phyloP scores from a whole-genome alignment of 2,113 vertebrate species.

The Colossoma macropomum region DNA sequence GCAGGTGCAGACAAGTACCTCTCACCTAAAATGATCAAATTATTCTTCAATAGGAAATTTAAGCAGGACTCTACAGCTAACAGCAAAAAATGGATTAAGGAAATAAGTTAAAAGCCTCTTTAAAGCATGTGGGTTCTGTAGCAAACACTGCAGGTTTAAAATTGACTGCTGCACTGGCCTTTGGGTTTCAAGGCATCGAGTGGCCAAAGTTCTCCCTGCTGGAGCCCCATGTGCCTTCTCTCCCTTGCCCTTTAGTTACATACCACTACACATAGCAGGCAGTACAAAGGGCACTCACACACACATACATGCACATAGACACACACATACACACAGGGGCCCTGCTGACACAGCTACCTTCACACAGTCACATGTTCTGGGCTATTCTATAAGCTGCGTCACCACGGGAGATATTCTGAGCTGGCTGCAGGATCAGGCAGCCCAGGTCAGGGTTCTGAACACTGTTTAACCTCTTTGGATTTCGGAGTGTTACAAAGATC shows the following conservation, averaged over 20 bases:
- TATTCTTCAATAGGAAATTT: too few species aligned
- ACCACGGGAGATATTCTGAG: constrained; percentile 52
- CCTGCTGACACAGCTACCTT: constrained; percentile 57
- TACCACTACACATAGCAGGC: constrained; percentile 78
- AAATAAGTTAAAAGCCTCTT: neutral
- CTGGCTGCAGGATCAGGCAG: constrained; percentile 41
- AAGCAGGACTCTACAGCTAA: too few species aligned
- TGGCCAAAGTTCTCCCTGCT: constrained; percentile 63
- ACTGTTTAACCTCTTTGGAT: constrained; percentile 44
- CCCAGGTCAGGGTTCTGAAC: constrained; percentile 13
- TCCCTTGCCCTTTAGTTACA: constrained; percentile 78
- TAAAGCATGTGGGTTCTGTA: neutral
- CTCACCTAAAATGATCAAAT: neutral
- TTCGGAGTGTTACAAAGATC: neutral
- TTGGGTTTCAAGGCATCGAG: constrained; percentile 48
- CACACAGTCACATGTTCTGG: constrained; percentile 43
- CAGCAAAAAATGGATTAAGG: too few species aligned
- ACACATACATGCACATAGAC: constrained; percentile 5
- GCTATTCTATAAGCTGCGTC: constrained; percentile 54
- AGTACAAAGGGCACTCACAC: constrained; percentile 76
- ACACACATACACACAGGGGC: constrained; percentile 4
- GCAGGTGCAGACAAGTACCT: too few species aligned
- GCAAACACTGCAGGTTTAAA: neutral
- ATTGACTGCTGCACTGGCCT: constrained; percentile 59
- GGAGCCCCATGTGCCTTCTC: constrained; percentile 68